Base-by-base conservation (phyloP, 2,888 invertebrate species). In the Agrenia bidenticulata region DNA sequence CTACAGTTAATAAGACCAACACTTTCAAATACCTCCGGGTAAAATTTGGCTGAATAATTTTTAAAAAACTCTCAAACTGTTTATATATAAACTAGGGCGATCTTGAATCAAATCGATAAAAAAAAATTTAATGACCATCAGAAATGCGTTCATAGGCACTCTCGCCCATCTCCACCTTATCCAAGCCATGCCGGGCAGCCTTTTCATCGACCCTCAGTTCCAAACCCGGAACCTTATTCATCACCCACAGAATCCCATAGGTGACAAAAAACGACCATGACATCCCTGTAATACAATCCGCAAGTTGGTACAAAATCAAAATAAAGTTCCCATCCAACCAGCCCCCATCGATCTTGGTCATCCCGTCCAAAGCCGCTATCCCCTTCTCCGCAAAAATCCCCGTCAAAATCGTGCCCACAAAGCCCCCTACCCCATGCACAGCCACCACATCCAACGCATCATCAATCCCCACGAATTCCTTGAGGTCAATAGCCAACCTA, bases 371-470 rank as follows among this genome's bases (percentile, higher is more conserved):
- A 39, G 1, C 27, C 1, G 66, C 69, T 19, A 65, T 58, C 1
- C 39, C 17, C 9, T 64, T 66, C 51, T 71, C 54, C 9, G 73
- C 73, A 67, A 73, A 73, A 19, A 73, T 56, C 21, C 73, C 73
- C 11, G 71, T 73, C 0, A 73, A 56, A 2, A 73, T 17, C 5
- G 67, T 73, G 27, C 73, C 73, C 19, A 73, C 63, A 24, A 73
- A 60, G 17, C 73, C 73, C 24, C 73, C 68, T 24, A 72, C 61
- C n/a, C 69, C 69, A 60, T 73, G 73, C 0, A 73, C 66, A 1
- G 69, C 66, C 15, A 63, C 66, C 7, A 73, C 73, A 54, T 73
- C 73, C 39, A 73, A 37, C 0, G 69, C 71, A 49, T 73, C 73
- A 39, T 73, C 73, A 53, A 67, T 61, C 4, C 67, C 73, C 26